phyloP scores from a whole-genome alignment of 2,113 vertebrate genomes.

The Ctenomys sociabilis region DNA sequence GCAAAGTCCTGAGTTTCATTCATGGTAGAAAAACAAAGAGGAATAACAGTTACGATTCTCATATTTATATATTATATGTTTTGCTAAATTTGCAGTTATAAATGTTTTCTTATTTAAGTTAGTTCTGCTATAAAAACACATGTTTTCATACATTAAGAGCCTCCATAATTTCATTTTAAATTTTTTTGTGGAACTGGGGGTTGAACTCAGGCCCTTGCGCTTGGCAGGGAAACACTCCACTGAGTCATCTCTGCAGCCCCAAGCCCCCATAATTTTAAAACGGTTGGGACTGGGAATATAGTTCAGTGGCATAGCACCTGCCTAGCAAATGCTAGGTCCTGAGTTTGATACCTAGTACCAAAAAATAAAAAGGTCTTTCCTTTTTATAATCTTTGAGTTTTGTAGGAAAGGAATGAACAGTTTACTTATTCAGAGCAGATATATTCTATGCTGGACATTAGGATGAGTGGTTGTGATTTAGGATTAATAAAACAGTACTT shows the following conservation, averaged over 20 bases:
- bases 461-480: not conserved
- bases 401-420: not conserved
- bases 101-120: constrained; percentile 42
- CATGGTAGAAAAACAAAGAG: not conserved
- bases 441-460: not conserved
- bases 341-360: too few relatives aligned
- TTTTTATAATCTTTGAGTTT: constrained; percentile 38
- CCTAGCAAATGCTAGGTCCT: too few relatives aligned
- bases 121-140: constrained; percentile 10
- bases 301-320: too few relatives aligned
- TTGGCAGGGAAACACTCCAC: too few relatives aligned
- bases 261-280: constrained; percentile 12
- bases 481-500: not conserved
- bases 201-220: too few relatives aligned
- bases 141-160: constrained; percentile 23
- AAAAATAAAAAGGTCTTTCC: not conserved
- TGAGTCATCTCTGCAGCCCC: too few relatives aligned
- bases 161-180: constrained; percentile 27
- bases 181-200: too few relatives aligned
- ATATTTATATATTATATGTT: constrained; percentile 21
- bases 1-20: not conserved
- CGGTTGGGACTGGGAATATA: not conserved
- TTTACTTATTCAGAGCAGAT: not conserved
- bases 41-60: not conserved
- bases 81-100: constrained; percentile 26